These are phyloP conservation scores for Stegana nigrithorax DNA, from an alignment of 2,888 invertebrate species.

Conservation along the genomic window DNA sequence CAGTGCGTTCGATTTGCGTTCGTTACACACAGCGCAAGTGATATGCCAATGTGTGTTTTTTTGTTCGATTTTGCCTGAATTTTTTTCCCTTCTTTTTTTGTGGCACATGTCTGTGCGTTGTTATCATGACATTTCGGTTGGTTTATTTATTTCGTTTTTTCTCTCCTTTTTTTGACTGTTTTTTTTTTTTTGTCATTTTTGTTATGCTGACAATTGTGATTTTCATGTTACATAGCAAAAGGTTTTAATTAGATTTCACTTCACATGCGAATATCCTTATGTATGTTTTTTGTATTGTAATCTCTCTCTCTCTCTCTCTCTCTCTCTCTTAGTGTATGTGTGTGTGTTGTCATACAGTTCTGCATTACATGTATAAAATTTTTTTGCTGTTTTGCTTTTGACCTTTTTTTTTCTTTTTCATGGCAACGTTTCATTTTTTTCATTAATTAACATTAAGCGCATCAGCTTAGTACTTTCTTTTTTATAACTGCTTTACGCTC, in stretches of 20 bases:
- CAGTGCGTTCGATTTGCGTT: background rate
- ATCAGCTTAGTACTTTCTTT: slow-evolving; percentile 11
- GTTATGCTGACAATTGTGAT: background rate
- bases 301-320: background rate
- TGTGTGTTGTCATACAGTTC: background rate
- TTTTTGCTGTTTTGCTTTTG: background rate
- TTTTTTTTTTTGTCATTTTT: background rate
- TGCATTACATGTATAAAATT: background rate
- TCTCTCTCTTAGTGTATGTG: background rate
- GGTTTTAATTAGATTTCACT: slow-evolving; percentile 7
- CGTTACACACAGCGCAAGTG: too few species aligned
- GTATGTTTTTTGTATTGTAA: background rate
- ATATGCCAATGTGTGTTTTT: too few species aligned
- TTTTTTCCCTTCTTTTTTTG: too few species aligned
- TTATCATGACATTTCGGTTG: background rate
- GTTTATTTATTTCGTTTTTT: background rate
- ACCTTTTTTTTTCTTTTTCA: background rate
- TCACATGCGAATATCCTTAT: too few species aligned
- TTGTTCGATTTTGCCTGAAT: too few species aligned
- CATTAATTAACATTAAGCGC: slow-evolving; percentile 25
- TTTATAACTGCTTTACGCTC: too few species aligned
- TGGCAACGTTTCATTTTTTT: slow-evolving; percentile 12
- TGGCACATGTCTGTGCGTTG: background rate
- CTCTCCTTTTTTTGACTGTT: background rate
- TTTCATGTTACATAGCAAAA: background rate